phyloP scores from a whole-genome alignment of 2,797 vertebrate species.

The Tadarida brasiliensis region DNA sequence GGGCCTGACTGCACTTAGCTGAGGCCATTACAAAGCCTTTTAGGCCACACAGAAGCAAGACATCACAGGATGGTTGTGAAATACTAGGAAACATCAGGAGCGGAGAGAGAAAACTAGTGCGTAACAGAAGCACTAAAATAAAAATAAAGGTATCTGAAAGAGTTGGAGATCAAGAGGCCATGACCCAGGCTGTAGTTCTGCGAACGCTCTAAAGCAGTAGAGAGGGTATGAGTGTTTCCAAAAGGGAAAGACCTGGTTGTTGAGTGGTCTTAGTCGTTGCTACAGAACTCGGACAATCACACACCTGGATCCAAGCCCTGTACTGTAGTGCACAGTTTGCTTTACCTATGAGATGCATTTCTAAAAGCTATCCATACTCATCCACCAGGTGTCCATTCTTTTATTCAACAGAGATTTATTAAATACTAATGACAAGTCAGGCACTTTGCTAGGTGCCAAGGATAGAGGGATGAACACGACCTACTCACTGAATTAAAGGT shows the following conservation, averaged over 20 bases:
- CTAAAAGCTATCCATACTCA: neutral
- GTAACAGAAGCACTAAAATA: conserved; percentile 28
- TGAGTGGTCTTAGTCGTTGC: neutral
- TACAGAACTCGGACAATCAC: neutral
- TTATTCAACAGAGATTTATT: conserved; percentile 26
- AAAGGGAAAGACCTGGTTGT: neutral
- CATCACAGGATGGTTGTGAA: conserved; percentile 9
- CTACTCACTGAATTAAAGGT: conserved; percentile 24
- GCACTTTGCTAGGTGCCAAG: conserved; percentile 12
- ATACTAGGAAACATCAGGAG: conserved; percentile 43
- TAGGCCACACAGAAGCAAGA: conserved; percentile 26
- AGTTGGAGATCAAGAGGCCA: neutral
- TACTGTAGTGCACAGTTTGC: too few species aligned
- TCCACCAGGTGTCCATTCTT: neutral
- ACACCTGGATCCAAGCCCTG: neutral
- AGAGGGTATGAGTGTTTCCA: neutral
- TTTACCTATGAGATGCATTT: neutral
- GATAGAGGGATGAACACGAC: neutral
- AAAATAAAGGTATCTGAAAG: conserved; percentile 58
- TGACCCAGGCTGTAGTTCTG: neutral
- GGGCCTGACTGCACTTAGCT: conserved; percentile 35
- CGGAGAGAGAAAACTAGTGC: conserved; percentile 41
- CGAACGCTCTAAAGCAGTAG: neutral
- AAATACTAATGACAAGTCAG: neutral
- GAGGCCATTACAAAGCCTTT: conserved; percentile 63